Conservation (phyloP, 2,113 vertebrate species). For the Brienomyrus brachyistius region DNA sequence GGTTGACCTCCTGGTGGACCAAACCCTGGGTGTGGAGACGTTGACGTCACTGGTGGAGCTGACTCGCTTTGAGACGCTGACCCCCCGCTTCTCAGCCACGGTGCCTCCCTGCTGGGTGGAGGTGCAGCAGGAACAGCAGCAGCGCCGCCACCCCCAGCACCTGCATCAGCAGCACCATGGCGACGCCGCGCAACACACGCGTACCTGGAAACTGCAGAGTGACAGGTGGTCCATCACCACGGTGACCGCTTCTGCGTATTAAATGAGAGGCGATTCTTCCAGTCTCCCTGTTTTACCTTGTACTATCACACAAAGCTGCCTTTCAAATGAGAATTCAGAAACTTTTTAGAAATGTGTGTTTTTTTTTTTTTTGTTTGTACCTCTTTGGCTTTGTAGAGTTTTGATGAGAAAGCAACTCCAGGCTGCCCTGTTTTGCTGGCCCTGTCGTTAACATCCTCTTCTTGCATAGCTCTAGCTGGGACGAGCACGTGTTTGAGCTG, state of each 20-base stretch:
- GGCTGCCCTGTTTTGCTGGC: background rate
- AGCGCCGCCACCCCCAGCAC: slow-evolving; percentile 90
- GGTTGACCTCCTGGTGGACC: slow-evolving; percentile 93
- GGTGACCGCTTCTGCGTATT: background rate
- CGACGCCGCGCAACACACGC: slow-evolving; percentile 93
- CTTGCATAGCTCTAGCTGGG: slow-evolving; percentile 85
- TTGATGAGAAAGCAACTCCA: background rate
- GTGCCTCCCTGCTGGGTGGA: slow-evolving; percentile 97
- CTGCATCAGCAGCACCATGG: slow-evolving; percentile 97
- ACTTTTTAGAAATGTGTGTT: background rate
- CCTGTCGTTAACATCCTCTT: background rate
- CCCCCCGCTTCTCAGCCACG: slow-evolving; percentile 92
- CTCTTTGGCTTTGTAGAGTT: background rate
- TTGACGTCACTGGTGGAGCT: slow-evolving; percentile 90
- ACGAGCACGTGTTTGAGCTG: slow-evolving; percentile 95
- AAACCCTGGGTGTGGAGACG: slow-evolving; percentile 77
- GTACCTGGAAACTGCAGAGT: slow-evolving; percentile 94
- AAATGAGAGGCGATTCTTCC: background rate
- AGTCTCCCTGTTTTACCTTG: background rate
- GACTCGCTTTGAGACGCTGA: slow-evolving; percentile 94
- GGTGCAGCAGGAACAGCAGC: slow-evolving; percentile 97
- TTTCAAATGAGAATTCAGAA: background rate
- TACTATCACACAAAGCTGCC: background rate
- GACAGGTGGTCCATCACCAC: slow-evolving; percentile 55
- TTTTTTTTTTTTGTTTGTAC: background rate